A percentile compares a stretch with the other conserved stretches of the same genome.
Conservation (phyloP, 2,888 invertebrate species). For the Athalia rosae region DNA sequence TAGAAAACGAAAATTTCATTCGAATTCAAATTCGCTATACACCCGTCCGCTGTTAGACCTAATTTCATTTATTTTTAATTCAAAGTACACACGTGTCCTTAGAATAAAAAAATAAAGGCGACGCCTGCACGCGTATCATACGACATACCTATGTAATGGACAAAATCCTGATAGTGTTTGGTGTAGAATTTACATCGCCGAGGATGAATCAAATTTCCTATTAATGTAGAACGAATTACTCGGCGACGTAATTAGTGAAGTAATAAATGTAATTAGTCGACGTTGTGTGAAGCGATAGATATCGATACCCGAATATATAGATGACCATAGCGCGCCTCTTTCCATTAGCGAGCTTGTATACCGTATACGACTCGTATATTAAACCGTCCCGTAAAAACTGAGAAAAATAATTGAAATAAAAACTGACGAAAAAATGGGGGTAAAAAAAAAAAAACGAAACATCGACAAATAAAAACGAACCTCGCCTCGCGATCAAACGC, state of each 20-base stretch:
- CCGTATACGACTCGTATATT: conserved; percentile 13
- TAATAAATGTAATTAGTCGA: conserved; percentile 39
- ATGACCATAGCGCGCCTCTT: conserved; percentile 63
- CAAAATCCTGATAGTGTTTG: too few relatives aligned
- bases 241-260: conserved; percentile 17
- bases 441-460: background rate
- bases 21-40: too few relatives aligned
- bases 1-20: background rate
- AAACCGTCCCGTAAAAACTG: conserved; percentile 9
- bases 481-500: background rate
- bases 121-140: too few relatives aligned
- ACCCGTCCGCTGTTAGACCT: too few relatives aligned
- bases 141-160: too few relatives aligned
- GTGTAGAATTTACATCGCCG: too few relatives aligned
- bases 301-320: conserved; percentile 49
- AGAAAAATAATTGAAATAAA: background rate
- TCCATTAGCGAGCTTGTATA: conserved; percentile 64
- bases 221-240: background rate
- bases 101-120: too few relatives aligned
- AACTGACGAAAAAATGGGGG: background rate
- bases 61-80: too few relatives aligned
- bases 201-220: too few relatives aligned
- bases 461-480: background rate
- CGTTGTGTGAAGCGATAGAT: background rate
- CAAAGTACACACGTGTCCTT: too few relatives aligned